Conservation (phyloP, 2,113 vertebrate genomes). For the Corythornis vintsioides region DNA sequence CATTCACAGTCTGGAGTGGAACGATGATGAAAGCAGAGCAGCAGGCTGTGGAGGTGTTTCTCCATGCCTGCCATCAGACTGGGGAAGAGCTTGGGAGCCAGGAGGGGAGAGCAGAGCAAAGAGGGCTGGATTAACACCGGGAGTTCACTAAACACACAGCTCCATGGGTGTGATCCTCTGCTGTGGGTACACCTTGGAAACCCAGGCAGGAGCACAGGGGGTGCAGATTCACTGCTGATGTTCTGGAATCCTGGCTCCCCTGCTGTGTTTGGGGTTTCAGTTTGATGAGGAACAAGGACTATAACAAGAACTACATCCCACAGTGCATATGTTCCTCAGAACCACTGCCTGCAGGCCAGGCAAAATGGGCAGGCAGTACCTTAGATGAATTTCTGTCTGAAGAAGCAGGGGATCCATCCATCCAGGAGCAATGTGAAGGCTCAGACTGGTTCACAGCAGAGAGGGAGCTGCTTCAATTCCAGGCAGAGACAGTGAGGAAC, state of each 20-base stretch:
- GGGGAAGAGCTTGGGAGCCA: neutral
- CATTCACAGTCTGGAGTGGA: conserved; percentile 35
- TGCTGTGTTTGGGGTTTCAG: neutral
- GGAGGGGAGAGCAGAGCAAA: neutral
- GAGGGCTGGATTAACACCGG: neutral
- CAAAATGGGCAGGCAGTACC: neutral
- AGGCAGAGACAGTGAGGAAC: neutral
- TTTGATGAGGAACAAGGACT: neutral
- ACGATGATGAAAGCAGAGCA: neutral
- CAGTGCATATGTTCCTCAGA: neutral
- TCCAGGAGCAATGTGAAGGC: neutral
- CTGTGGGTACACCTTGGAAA: neutral
- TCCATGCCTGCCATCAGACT: neutral
- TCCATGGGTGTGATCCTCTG: neutral
- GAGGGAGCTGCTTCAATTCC: neutral
- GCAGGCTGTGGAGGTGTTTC: neutral
- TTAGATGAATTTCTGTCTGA: neutral
- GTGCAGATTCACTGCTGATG: neutral
- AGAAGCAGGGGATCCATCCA: neutral
- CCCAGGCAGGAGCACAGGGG: neutral
- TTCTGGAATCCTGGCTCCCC: neutral
- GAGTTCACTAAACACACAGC: neutral
- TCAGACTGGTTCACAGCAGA: neutral
- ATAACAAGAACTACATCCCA: neutral
- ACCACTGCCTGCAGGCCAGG: neutral